Evolutionary conservation across 2,797 vertebrate genomes (phyloP).

Genomic region (Vultur gryphus): DNA sequence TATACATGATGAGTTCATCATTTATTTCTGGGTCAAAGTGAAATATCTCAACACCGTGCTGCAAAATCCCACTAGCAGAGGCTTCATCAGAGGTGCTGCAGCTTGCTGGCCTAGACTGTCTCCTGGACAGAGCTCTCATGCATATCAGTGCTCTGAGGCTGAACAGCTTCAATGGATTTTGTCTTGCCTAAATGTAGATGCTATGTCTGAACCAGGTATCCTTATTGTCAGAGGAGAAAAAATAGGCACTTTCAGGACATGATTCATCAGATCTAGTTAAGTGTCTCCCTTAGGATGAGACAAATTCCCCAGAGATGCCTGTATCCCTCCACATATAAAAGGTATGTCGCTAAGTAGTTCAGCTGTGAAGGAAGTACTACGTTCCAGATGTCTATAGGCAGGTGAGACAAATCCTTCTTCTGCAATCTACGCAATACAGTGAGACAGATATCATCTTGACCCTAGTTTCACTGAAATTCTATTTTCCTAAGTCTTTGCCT

Average conservation of each 20-base stretch:
- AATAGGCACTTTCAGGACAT: background rate
- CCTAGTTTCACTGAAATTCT: background rate
- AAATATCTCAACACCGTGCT: background rate
- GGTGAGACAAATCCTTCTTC: background rate
- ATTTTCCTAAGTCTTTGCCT: background rate
- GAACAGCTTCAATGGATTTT: background rate
- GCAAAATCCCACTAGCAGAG: background rate
- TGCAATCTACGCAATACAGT: background rate
- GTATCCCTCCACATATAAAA: background rate
- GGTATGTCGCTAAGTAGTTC: background rate
- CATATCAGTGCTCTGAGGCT: background rate
- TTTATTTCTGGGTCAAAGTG: background rate
- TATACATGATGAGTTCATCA: background rate
- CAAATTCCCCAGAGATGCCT: background rate
- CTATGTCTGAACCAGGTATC: background rate
- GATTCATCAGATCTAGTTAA: background rate
- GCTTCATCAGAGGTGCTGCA: background rate
- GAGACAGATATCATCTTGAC: background rate
- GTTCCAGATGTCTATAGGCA: background rate
- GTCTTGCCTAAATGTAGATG: background rate
- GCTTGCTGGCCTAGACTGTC: background rate
- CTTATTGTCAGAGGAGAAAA: background rate
- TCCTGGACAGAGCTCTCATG: background rate
- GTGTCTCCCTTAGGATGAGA: background rate
- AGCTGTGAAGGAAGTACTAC: background rate